Evolutionary conservation across 53 echinoderm and acorn worm genomes (phyloP).

Genomic region (Crossaster papposus): DNA sequence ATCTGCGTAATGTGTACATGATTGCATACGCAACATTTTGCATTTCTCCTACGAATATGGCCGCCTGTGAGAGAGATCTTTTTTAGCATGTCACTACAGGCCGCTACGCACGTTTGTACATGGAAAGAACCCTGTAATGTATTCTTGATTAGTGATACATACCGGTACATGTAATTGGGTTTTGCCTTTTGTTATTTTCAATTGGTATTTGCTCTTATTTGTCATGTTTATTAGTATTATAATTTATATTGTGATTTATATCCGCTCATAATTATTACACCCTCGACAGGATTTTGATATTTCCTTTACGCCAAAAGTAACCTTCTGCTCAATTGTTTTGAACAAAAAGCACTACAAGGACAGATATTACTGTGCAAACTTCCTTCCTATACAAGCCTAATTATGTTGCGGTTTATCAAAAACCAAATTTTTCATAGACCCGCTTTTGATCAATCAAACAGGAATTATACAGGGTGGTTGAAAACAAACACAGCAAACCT

Average conservation of each 20-base stretch:
- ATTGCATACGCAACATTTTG: too few species aligned
- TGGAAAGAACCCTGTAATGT: too few species aligned
- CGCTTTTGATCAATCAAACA: too few species aligned
- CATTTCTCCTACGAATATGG: too few species aligned
- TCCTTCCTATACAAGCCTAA: neutral
- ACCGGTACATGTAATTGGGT: neutral
- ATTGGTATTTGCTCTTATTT: neutral
- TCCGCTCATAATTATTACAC: neutral
- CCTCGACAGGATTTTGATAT: neutral
- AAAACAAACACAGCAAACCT: too few species aligned
- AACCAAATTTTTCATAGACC: too few species aligned
- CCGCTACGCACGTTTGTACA: too few species aligned
- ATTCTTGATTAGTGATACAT: neutral
- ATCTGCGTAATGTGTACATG: too few species aligned
- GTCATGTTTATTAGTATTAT: too few species aligned
- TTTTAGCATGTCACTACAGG: too few species aligned
- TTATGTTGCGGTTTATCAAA: neutral
- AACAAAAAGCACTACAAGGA: neutral
- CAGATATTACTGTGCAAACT: neutral
- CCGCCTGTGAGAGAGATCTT: too few species aligned
- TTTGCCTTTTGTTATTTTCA: neutral
- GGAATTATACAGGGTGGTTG: too few species aligned
- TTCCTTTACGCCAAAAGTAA: slow-evolving; percentile 3
- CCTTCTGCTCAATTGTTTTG: neutral
- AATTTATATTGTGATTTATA: neutral